phyloP scores from a whole-genome alignment of 2,113 vertebrate species.

The Erythrocercus mccallii region DNA sequence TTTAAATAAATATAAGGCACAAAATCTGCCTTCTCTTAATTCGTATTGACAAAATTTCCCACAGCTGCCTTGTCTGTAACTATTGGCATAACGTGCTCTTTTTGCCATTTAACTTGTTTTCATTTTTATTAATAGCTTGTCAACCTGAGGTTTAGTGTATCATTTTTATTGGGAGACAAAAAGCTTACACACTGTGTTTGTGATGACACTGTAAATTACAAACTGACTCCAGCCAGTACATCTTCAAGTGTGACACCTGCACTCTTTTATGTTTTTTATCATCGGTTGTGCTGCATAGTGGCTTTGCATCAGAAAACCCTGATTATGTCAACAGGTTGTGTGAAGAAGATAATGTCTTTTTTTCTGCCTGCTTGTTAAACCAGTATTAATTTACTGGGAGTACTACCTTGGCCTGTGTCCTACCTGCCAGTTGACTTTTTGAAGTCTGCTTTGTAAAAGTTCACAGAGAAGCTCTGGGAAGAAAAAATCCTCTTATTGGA shows the following conservation, averaged over 20 bases:
- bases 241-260: neutral
- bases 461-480: neutral
- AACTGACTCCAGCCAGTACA: neutral
- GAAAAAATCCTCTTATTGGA: neutral
- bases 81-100: neutral
- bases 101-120: neutral
- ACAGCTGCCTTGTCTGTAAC: neutral
- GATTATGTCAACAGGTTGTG: neutral
- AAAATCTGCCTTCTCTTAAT: neutral
- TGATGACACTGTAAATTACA: neutral
- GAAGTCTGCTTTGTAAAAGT: neutral
- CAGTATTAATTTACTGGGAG: neutral
- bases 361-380: neutral
- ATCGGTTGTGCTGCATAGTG: neutral
- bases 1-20: neutral
- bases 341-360: neutral
- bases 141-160: neutral
- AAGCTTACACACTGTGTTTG: neutral
- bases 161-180: neutral
- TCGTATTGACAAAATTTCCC: neutral
- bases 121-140: neutral
- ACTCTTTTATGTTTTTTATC: neutral
- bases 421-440: neutral
- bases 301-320: neutral
- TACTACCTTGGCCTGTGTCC: neutral